These are phyloP conservation scores for Pygmarrhopalites habei DNA, from an alignment of 1,140 invertebrate species.

Conservation along the genomic window DNA sequence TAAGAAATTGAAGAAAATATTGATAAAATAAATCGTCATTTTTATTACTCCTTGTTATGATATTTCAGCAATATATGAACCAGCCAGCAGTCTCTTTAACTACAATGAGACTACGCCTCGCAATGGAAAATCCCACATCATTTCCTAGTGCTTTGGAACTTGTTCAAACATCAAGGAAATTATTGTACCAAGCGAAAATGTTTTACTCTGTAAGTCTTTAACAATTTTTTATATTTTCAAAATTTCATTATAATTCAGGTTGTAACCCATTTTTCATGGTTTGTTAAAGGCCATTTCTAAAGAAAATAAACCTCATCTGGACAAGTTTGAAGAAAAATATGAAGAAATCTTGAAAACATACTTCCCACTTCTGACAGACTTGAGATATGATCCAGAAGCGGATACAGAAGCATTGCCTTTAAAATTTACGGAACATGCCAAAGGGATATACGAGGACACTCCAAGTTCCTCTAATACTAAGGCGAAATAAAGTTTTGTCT, in stretches of 20 bases:
- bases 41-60: not conserved
- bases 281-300: not conserved
- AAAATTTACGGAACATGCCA: not conserved
- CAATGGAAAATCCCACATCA: not conserved
- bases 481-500: too few relatives aligned
- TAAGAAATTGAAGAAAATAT: not conserved
- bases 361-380: not conserved
- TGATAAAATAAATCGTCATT: not conserved
- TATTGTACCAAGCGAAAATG: slow-evolving; percentile 20
- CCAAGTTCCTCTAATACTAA: too few relatives aligned
- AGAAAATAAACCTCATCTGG: not conserved
- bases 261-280: not conserved
- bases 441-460: too few relatives aligned
- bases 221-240: not conserved
- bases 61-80: not conserved
- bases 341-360: not conserved
- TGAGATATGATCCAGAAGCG: not conserved
- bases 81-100: slow-evolving; percentile 6
- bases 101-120: slow-evolving; percentile 10
- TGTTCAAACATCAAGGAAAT: not conserved
- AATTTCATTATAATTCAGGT: not conserved
- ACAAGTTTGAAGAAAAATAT: not conserved
- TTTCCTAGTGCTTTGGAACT: slow-evolving; percentile 1
- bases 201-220: slow-evolving; percentile 17
- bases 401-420: not conserved